phyloP scores from a whole-genome alignment of 2,113 vertebrate species.

The Entomyzon cyanotis region DNA sequence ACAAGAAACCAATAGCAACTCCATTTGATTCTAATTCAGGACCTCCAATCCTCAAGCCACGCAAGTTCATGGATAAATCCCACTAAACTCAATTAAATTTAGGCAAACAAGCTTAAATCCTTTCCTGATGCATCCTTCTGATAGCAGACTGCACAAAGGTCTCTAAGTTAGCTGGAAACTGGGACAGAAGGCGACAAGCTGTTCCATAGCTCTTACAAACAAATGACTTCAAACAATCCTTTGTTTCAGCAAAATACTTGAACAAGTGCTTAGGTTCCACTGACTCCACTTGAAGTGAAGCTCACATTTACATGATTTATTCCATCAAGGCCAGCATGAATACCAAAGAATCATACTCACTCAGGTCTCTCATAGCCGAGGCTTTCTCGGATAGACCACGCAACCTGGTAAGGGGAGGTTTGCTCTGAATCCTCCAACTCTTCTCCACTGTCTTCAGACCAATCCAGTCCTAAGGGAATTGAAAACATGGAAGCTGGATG shows the following conservation, averaged over 20 bases:
- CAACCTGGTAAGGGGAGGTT: constrained; percentile 82
- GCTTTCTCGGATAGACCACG: constrained; percentile 85
- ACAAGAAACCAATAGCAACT: neutral
- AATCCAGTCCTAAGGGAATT: constrained; percentile 87
- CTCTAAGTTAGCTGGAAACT: neutral
- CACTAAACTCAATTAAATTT: neutral
- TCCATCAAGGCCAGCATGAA: neutral
- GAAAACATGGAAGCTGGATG: neutral
- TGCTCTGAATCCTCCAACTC: constrained; percentile 86
- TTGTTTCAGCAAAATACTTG: neutral
- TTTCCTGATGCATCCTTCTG: neutral
- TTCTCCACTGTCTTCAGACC: constrained; percentile 97
- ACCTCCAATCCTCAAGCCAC: neutral
- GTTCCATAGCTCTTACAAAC: neutral
- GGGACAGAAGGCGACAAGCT: neutral
- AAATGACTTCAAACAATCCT: constrained; percentile 6
- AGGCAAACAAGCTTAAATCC: constrained; percentile 4
- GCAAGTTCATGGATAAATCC: neutral
- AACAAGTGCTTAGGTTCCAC: neutral
- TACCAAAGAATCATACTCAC: constrained; percentile 62
- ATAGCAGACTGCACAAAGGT: neutral
- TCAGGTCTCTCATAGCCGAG: constrained; percentile 75
- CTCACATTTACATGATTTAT: neutral
- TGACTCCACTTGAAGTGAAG: neutral
- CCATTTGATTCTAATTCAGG: neutral